Evolutionary conservation across 2,113 vertebrate species (phyloP).

Genomic region (Tragelaphus scriptus): DNA sequence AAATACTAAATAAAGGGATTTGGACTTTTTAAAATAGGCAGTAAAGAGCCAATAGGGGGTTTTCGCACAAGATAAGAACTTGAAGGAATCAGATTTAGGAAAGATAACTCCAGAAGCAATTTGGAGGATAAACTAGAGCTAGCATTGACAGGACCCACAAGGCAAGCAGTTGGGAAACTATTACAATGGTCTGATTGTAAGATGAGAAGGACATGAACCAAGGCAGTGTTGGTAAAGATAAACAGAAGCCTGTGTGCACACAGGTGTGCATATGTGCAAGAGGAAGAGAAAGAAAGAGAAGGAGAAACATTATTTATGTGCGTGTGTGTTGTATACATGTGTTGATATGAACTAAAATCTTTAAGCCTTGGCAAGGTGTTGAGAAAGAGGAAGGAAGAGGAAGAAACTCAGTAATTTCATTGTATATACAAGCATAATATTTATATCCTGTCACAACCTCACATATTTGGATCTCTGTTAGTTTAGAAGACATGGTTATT

Average conservation of each 20-base stretch:
- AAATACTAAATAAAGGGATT: not conserved
- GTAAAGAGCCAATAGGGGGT: not conserved
- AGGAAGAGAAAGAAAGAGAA: not conserved
- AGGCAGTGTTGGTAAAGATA: not conserved
- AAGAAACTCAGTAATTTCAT: not conserved
- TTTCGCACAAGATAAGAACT: not conserved
- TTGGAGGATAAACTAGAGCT: not conserved
- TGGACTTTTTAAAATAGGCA: not conserved
- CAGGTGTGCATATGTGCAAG: not conserved
- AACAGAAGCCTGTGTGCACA: rapidly evolving
- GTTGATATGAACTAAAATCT: not conserved
- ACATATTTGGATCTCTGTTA: not conserved
- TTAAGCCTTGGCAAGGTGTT: not conserved
- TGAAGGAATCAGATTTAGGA: not conserved
- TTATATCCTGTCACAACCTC: not conserved
- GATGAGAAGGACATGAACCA: not conserved
- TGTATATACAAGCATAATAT: not conserved
- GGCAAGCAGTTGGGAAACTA: not conserved
- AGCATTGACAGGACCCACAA: not conserved
- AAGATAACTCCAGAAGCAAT: not conserved
- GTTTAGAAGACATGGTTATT: not conserved
- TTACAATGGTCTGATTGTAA: not conserved
- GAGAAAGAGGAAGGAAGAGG: not conserved
- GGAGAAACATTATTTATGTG: not conserved
- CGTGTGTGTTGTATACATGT: not conserved